phyloP scores from a whole-genome alignment of 2,113 vertebrate genomes.

The Odocoileus virginianus region DNA sequence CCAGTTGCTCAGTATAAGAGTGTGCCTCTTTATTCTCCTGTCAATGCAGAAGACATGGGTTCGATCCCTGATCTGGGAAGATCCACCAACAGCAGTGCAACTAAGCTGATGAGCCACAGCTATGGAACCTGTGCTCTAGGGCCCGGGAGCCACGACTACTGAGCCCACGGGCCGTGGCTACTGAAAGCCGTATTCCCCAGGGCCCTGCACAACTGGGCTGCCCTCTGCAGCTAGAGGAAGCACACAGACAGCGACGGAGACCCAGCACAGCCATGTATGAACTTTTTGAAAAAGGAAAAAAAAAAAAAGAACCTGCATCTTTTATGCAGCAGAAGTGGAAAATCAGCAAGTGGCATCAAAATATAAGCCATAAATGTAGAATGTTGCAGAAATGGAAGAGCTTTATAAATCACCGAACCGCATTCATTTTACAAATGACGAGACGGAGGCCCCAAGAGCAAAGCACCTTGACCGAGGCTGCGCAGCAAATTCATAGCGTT shows the following conservation, averaged over 20 bases:
- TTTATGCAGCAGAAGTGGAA: background rate
- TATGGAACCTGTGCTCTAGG: background rate
- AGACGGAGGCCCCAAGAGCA: background rate
- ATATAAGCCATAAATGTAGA: background rate
- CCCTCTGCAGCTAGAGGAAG: background rate
- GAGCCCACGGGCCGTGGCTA: fast-evolving
- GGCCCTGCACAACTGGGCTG: fast-evolving
- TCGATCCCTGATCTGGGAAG: background rate
- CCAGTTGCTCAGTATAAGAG: background rate
- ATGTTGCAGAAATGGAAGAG: background rate
- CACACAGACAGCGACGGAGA: background rate
- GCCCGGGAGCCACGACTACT: background rate
- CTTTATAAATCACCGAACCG: background rate
- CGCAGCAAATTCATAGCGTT: background rate
- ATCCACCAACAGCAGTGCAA: background rate
- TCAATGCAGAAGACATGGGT: background rate
- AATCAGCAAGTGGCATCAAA: background rate
- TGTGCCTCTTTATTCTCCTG: background rate
- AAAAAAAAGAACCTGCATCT: background rate
- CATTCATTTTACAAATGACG: background rate
- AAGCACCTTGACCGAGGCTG: background rate
- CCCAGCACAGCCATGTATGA: background rate
- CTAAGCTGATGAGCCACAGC: background rate
- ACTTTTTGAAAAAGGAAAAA: background rate
- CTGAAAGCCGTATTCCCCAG: background rate